Base-by-base conservation (phyloP, 2,888 invertebrate genomes). In the Mesoligia furuncula region DNA sequence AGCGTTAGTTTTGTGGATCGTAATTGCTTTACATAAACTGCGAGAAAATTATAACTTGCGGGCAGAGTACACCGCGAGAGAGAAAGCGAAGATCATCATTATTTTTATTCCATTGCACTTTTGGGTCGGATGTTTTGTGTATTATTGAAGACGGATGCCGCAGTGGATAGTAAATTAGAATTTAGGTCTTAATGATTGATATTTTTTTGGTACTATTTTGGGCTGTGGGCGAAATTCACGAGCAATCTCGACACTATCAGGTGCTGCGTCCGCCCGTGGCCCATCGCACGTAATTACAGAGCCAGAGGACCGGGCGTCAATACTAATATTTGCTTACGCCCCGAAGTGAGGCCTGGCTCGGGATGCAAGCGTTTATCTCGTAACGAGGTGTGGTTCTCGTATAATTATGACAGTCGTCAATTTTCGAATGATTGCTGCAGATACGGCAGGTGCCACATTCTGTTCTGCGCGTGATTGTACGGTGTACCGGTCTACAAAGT, bases 311-410 rank as follows among this genome's bases (percentile, higher is more conserved):
- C 93, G 90, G 91, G 87, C 93, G 91, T 91, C 93, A 94, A 94
- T 94, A 93, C 95, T 93, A 95, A 95, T 96, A 95, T 96, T 96
- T 95, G 95, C 95, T 95, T 95, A 94, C 93, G 93, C 94, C 93
- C 92, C 90, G 90, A 87, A 94, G 92, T 92, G 90, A 85, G 88
- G 90, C 91, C 91, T 91, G 92, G 89, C 86, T 87, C 86, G 85
- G 89, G 88, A 90, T 88, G 90, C 85, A 83, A 91, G 86, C 92
- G 90, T 93, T 93, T 93, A 93, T 92, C 91, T 88, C 87, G 90
- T 93, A 94, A 93, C 93, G 91, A 94, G 93, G 93, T 91, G 91
- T 91, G 91, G 90, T 89, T 88, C 89, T 83, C 85, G 76, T 92
- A 92, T 93, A 94, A 95, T 95, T 94, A 95, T 92, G 92, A 89